Evolutionary conservation across 2,797 vertebrate genomes (phyloP), one percentile per base, ranked within the genome.

Genomic region (Lepilemur ruficaudatus): DNA sequence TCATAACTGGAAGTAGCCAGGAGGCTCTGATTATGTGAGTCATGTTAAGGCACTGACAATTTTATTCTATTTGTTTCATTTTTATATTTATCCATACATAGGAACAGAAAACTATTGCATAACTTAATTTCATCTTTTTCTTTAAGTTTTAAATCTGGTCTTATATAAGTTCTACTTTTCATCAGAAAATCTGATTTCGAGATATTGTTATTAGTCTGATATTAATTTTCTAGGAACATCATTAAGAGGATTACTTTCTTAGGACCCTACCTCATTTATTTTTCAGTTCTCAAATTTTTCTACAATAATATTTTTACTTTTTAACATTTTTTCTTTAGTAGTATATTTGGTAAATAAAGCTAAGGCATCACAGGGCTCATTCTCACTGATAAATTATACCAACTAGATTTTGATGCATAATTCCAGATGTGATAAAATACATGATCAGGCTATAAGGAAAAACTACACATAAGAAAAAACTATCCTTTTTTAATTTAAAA

Each of bases 111-210:
- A 80, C 73, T 41, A 81, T 55, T 84, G 1, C 23, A 65, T 25
- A 73, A 13, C 14, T 79, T 88, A 46, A 50, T 92, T 15, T 92
- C 25, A 48, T 18, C 65, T 69, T 61, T 12, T 81, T 65, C 63
- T 65, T 65, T 81, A 73, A 13, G 4, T 90, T 93, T 96, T 82
- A 61, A 59, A 0, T 63, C 6, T 96, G 7, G 14, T 80, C 46
- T 92, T 91, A 48, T 18, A 5, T 57, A 73, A 46, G 7, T 73
- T 82, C 67, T 70, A 75, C 22, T 80, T 80, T 83, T 95, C 25
- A 59, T 84, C 75, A 76, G 48, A 95, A 95, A 96, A 55, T 76
- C 35, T 80, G 20, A 63, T 95, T 94, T 92, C 7, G 89, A 55
- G 22, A 93, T 52, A 86, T 48, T 85, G 2, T 75, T 70, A 30